Evolutionary conservation across 2,888 invertebrate species (phyloP).

Genomic region (Graphium colonna): DNA sequence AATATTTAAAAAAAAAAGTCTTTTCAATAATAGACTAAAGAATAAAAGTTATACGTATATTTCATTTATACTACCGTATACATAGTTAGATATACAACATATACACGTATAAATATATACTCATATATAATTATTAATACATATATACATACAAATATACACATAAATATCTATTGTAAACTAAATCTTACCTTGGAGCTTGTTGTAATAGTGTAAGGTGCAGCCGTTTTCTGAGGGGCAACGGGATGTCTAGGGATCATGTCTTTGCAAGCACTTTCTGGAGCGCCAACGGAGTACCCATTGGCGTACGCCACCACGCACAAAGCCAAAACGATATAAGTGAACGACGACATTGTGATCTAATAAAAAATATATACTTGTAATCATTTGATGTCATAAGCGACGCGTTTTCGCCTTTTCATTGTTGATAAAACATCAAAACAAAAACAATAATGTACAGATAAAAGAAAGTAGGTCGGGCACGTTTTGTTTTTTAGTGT

Average conservation of each 20-base stretch:
- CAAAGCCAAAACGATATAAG: slow-evolving; percentile 43
- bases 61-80: too few relatives aligned
- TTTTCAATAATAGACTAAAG: too few relatives aligned
- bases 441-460: slow-evolving; percentile 34
- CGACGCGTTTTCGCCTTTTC: too few relatives aligned
- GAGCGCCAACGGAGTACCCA: slow-evolving; percentile 83
- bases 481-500: slow-evolving; percentile 56
- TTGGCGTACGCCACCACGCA: slow-evolving; percentile 50
- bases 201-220: slow-evolving; percentile 81
- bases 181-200: slow-evolving; percentile 54
- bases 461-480: slow-evolving; percentile 56
- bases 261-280: slow-evolving; percentile 81
- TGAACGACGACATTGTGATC: slow-evolving; percentile 49
- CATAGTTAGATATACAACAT: too few relatives aligned
- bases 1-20: too few relatives aligned
- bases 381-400: background rate
- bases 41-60: too few relatives aligned
- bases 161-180: too few relatives aligned
- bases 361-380: slow-evolving; percentile 11
- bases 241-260: slow-evolving; percentile 85
- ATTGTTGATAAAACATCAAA: slow-evolving; percentile 25
- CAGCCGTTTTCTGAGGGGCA: slow-evolving; percentile 69
- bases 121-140: too few relatives aligned
- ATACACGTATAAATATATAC: too few relatives aligned
- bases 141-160: too few relatives aligned